Evolutionary conservation across 2,888 invertebrate species (phyloP).

Genomic region (Nomada goodeniana): DNA sequence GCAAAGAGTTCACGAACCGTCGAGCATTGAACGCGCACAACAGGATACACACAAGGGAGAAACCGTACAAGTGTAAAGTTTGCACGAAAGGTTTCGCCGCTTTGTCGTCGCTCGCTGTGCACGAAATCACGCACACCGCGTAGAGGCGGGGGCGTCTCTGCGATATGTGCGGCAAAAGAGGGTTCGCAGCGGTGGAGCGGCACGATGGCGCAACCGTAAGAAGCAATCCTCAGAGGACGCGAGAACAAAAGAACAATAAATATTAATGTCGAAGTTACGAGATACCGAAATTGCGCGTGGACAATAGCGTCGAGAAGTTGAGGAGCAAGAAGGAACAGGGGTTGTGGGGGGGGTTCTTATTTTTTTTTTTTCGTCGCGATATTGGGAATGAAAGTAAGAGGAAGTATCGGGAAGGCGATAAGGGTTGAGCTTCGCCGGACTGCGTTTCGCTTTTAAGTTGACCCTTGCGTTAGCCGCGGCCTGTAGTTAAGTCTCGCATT

Average conservation of each 20-base stretch:
- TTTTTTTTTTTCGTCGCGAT: too few relatives aligned
- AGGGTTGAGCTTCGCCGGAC: neutral
- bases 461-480: constrained; percentile 1
- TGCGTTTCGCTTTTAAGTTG: constrained; percentile 7
- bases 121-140: constrained; percentile 72
- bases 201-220: constrained; percentile 70
- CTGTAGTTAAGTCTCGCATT: neutral
- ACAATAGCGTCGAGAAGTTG: too few relatives aligned
- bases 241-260: neutral
- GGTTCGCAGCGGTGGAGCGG: constrained; percentile 73
- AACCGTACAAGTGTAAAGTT: constrained; percentile 74
- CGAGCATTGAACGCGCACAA: constrained; percentile 66
- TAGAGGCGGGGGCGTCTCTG: constrained; percentile 72
- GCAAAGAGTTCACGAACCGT: constrained; percentile 61
- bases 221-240: constrained; percentile 57
- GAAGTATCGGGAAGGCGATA: neutral
- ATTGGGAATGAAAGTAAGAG: neutral
- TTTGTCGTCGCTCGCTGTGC: constrained; percentile 70
- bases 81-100: constrained; percentile 70
- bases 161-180: constrained; percentile 70
- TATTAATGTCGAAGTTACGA: too few relatives aligned
- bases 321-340: too few relatives aligned
- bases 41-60: constrained; percentile 68
- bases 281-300: too few relatives aligned
- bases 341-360: too few relatives aligned